A percentile compares a stretch with the other conserved stretches of the same genome.
Evolutionary conservation across 2,113 vertebrate species (phyloP).

Genomic region (Pongo pygmaeus): DNA sequence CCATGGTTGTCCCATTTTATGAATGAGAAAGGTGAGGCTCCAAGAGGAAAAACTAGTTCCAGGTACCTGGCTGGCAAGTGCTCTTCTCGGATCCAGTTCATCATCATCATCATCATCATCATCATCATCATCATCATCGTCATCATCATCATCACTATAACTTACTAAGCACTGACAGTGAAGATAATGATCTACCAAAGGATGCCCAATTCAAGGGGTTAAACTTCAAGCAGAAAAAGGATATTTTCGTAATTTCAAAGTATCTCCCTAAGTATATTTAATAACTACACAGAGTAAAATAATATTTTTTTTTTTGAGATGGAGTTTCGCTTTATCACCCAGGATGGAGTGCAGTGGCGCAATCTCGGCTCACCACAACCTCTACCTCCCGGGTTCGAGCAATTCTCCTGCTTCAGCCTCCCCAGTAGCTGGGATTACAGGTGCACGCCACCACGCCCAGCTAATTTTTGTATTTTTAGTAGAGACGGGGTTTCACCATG

Average conservation of each 20-base stretch:
- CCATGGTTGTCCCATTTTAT: neutral
- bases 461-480: too few relatives aligned
- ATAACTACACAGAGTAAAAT: neutral
- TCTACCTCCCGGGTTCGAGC: too few relatives aligned
- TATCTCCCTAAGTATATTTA: neutral
- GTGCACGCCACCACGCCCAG: too few relatives aligned
- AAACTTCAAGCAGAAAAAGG: neutral
- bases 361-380: too few relatives aligned
- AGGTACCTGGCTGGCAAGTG: neutral
- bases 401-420: too few relatives aligned
- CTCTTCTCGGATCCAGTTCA: neutral
- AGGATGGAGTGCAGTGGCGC: too few relatives aligned
- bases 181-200: neutral
- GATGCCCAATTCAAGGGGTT: neutral
- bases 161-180: neutral
- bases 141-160: neutral
- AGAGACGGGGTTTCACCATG: too few relatives aligned
- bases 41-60: neutral
- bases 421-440: too few relatives aligned
- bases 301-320: too few relatives aligned
- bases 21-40: neutral
- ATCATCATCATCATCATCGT: neutral
- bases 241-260: neutral
- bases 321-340: too few relatives aligned
- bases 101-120: fast-evolving